phyloP scores from a whole-genome alignment of 2,113 vertebrate species.

The Cinclus cinclus region DNA sequence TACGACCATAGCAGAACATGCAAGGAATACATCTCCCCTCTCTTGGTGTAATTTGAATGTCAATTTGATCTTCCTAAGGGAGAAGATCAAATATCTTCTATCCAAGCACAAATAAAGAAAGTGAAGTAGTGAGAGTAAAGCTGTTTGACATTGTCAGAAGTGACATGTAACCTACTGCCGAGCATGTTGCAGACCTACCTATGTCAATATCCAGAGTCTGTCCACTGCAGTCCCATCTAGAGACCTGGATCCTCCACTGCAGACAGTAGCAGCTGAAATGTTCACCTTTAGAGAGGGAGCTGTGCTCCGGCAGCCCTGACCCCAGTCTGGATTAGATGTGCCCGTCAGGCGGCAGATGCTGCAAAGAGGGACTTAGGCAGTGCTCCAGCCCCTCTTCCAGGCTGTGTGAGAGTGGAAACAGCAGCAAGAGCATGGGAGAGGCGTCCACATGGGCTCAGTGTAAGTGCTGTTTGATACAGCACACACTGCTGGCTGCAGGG shows the following conservation, averaged over 20 bases:
- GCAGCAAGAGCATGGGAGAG: not conserved
- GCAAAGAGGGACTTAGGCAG: not conserved
- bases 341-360: not conserved
- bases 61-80: not conserved
- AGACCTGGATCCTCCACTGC: not conserved
- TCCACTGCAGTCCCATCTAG: not conserved
- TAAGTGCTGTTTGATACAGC: not conserved
- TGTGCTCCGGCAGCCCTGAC: not conserved
- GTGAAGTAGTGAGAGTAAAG: not conserved
- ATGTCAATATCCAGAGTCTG: not conserved
- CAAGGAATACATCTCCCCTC: not conserved
- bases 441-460: not conserved
- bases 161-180: not conserved
- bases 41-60: not conserved
- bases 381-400: not conserved
- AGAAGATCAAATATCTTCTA: conserved; percentile 17
- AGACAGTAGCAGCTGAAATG: not conserved
- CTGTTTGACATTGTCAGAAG: not conserved
- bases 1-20: not conserved
- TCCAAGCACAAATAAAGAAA: not conserved
- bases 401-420: not conserved
- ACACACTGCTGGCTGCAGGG: not conserved
- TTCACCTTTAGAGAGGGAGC: not conserved
- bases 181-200: not conserved
- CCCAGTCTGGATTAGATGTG: not conserved